phyloP scores from a whole-genome alignment of 2,888 invertebrate genomes.

The Oscheius sp. region DNA sequence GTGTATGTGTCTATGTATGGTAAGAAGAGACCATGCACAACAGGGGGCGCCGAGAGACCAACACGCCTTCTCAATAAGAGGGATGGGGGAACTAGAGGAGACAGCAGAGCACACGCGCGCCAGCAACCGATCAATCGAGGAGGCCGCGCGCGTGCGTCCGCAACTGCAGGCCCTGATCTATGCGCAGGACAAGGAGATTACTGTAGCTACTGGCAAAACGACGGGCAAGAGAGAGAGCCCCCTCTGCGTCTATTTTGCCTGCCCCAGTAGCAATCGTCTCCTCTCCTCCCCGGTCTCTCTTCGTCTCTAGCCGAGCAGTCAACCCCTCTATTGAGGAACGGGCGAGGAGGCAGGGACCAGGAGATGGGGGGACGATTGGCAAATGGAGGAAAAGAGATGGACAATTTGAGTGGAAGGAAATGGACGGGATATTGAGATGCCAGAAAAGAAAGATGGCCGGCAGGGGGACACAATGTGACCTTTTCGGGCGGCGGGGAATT shows the following conservation, averaged over 20 bases:
- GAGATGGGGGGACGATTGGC: constrained; percentile 20
- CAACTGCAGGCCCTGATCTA: constrained; percentile 6
- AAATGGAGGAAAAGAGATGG: constrained; percentile 5
- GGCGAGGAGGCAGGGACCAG: constrained; percentile 7
- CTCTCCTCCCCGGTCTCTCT: neutral
- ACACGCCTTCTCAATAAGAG: constrained; percentile 35
- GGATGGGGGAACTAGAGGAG: constrained; percentile 4
- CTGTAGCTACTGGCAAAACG: constrained; percentile 16
- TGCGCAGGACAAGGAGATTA: constrained; percentile 21
- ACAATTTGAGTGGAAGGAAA: neutral
- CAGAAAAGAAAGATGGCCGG: neutral
- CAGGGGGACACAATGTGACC: too few relatives aligned
- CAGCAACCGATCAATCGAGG: constrained; percentile 26
- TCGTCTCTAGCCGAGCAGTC: neutral
- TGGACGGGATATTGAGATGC: neutral
- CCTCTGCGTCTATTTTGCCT: neutral
- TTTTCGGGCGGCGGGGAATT: too few relatives aligned
- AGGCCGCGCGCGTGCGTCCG: constrained; percentile 26
- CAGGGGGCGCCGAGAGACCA: constrained; percentile 10
- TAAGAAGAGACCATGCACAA: too few relatives aligned
- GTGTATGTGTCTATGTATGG: too few relatives aligned
- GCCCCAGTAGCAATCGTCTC: neutral
- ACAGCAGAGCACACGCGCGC: constrained; percentile 29
- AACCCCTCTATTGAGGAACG: constrained; percentile 23
- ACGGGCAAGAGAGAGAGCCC: neutral